phyloP scores from a whole-genome alignment of 2,888 invertebrate species.

The Lasioglossum leucozonium region DNA sequence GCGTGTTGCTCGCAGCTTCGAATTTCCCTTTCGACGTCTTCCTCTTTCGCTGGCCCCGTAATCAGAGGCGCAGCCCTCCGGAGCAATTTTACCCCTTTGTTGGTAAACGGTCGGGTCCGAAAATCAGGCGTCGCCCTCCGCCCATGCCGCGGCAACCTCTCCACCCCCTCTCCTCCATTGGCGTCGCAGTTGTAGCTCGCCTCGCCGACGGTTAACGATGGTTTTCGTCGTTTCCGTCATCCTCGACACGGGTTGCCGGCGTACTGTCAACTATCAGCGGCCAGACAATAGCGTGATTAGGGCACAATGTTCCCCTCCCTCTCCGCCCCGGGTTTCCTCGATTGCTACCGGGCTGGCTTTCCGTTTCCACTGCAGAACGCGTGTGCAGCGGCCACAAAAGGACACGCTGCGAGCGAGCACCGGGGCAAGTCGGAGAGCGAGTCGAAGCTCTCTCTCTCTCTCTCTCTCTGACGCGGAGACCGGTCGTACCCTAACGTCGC shows the following conservation, averaged over 20 bases:
- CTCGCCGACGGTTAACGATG: constrained; percentile 43
- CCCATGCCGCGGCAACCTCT: background rate
- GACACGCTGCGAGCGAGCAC: constrained; percentile 14
- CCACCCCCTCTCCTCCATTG: background rate
- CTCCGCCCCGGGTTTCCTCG: constrained; percentile 34
- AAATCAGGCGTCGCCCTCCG: constrained; percentile 50
- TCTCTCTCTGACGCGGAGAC: background rate
- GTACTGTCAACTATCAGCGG: constrained; percentile 70
- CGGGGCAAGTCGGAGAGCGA: background rate
- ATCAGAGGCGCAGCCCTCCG: constrained; percentile 55
- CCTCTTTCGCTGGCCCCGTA: constrained; percentile 34
- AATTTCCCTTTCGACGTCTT: constrained; percentile 9
- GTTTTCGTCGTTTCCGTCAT: constrained; percentile 55
- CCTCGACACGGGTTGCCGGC: constrained; percentile 48
- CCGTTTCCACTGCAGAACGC: constrained; percentile 25
- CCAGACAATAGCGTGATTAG: constrained; percentile 80
- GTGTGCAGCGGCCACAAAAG: constrained; percentile 37
- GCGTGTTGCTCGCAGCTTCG: background rate
- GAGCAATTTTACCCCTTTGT: constrained; percentile 67
- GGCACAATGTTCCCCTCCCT: constrained; percentile 70
- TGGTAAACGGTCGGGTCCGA: constrained; percentile 58
- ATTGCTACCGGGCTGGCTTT: constrained; percentile 56
- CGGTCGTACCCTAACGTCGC: constrained; percentile 30
- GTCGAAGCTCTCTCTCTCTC: too few relatives aligned
- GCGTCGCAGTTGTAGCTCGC: background rate